Evolutionary conservation across 1,140 invertebrate genomes (phyloP), one percentile per base, ranked within the genome.

Genomic region (Uloborus diversus): DNA sequence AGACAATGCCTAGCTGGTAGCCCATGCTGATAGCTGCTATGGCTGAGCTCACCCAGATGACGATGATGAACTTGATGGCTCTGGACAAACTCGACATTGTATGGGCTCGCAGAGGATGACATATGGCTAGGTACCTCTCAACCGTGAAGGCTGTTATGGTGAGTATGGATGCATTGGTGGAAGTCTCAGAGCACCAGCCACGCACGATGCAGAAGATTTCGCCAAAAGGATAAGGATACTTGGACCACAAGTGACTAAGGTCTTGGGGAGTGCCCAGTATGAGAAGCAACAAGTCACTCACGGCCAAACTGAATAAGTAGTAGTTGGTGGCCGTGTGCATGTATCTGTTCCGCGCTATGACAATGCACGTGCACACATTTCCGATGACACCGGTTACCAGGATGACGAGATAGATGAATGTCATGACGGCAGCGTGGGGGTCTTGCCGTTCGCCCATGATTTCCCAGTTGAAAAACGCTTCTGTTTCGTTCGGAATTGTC

Each of bases 81-180:
- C 88, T 84, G 9, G 85, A 85, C 17, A 88, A 82, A 23, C 84
- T 84, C 0, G 86, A 87, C 68, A 88, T 84, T 23, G 85, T 86
- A 73, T 89, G 88, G 4, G 87, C 84, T 73, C 84, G 82, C 82
- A 97, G 93, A 0, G 96, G 96, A 85, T 96, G 93, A 86, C 95
- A 97, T 82, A 98, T 97, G 14, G 95, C 96, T 25, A 98, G 90
- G 86, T 98, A 99, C 68, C 96, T 87, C 86, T 99, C 96, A 3
- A 97, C 91, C 0, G 96, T 98, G 86, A 99, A 99, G 3, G 95
- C 94, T 0, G 94, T 94, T 56, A 96, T 96, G 11, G 94, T 96
- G 56, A 98, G 88, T 0, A 98, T 93, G 0, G 96, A 96, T 0
- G 96, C 96, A 86, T 97, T 96, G 3, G 94, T 94, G 0, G 95